These are phyloP conservation scores for Astropecten irregularis DNA, from an alignment of 53 echinoderm and acorn worm genomes.

Conservation along the genomic window DNA sequence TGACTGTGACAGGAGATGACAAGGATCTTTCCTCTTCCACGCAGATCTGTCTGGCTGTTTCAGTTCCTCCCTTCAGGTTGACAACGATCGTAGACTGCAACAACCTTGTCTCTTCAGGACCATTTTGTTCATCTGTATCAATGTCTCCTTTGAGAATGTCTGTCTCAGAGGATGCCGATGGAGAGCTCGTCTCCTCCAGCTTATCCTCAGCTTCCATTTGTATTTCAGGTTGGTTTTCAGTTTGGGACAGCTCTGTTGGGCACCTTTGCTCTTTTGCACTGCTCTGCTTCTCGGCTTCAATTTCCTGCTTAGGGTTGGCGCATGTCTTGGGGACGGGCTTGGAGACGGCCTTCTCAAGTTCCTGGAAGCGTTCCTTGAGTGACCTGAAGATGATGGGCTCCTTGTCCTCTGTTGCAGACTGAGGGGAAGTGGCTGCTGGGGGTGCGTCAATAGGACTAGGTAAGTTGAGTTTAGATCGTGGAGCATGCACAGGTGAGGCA, in stretches of 20 bases:
- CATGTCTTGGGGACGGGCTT: conserved; percentile 81
- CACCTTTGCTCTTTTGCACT: background rate
- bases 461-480: background rate
- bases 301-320: conserved; percentile 69
- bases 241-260: background rate
- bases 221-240: background rate
- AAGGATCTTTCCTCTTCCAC: background rate
- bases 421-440: background rate
- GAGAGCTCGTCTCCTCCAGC: background rate
- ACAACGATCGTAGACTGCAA: no score
- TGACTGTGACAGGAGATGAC: no score
- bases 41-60: no score
- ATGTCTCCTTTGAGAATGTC: no score
- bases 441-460: no score
- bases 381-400: conserved; percentile 76
- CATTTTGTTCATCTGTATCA: no score
- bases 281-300: conserved; percentile 34
- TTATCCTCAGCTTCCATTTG: background rate
- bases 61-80: no score
- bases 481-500: conserved; percentile 63
- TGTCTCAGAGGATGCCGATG: no score
- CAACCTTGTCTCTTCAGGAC: no score
- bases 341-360: conserved; percentile 80
- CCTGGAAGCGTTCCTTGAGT: conserved; percentile 77
- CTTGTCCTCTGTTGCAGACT: conserved; percentile 35